Evolutionary conservation across 2,113 vertebrate genomes (phyloP).

Genomic region (Conger conger): DNA sequence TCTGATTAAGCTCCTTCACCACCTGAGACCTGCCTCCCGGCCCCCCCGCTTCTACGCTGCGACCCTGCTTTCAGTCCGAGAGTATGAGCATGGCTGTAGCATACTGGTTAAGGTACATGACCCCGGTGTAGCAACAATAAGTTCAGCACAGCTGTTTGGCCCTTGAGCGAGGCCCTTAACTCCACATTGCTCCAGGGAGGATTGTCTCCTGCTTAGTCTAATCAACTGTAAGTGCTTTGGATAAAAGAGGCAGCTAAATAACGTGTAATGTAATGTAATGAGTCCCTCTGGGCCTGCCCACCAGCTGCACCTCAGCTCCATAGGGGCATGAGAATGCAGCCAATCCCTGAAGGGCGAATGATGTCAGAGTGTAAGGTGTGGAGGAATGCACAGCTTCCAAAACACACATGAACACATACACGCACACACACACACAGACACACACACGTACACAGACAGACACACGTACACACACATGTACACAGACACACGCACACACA

Average conservation of each 20-base stretch:
- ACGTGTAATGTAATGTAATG: too few species aligned
- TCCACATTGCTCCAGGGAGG: too few species aligned
- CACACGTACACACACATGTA: too few species aligned
- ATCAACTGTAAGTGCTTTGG: too few species aligned
- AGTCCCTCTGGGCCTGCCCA: neutral
- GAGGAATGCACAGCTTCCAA: neutral
- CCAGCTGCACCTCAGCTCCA: neutral
- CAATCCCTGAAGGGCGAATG: neutral
- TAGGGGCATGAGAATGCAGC: neutral
- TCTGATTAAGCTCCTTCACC: neutral
- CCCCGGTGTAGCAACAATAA: too few species aligned
- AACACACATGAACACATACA: too few species aligned
- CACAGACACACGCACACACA: neutral
- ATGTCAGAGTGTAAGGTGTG: neutral
- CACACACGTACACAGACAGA: neutral
- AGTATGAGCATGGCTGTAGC: too few species aligned
- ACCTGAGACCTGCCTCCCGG: neutral
- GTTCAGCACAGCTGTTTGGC: too few species aligned
- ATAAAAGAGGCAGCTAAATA: too few species aligned
- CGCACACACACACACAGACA: neutral
- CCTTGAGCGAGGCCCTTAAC: too few species aligned
- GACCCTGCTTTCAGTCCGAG: neutral
- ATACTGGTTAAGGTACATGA: too few species aligned
- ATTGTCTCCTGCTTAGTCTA: too few species aligned
- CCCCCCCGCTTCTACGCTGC: neutral